Evolutionary conservation across 2,888 invertebrate genomes (phyloP).

Genomic region (Dicycla oo): DNA sequence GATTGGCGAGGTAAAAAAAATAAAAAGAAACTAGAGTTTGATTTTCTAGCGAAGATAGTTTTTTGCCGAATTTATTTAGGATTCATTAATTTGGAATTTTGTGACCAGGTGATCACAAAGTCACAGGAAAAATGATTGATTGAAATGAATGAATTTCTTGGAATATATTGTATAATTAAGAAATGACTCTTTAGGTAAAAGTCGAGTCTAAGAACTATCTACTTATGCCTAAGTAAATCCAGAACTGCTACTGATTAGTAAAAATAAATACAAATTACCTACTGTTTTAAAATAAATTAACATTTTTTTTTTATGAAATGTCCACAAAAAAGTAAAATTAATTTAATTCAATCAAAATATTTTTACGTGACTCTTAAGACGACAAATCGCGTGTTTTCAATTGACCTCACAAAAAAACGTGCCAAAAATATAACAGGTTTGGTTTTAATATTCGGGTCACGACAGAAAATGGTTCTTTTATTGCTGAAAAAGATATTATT

Average conservation of each 20-base stretch:
- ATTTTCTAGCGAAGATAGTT: not conserved
- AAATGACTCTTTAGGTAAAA: too few species aligned
- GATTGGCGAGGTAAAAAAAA: conserved; percentile 4
- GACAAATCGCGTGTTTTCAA: conserved; percentile 36
- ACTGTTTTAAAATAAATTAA: not conserved
- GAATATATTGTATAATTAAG: not conserved
- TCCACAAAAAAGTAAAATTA: not conserved
- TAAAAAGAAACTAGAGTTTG: not conserved
- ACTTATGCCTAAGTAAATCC: not conserved
- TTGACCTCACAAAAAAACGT: conserved; percentile 24
- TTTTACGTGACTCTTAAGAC: conserved; percentile 13
- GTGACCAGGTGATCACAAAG: too few species aligned
- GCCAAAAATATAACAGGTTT: conserved; percentile 12
- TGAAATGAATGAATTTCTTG: too few species aligned
- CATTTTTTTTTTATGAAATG: not conserved
- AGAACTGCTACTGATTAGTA: not conserved
- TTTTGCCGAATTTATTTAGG: not conserved
- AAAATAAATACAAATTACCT: not conserved
- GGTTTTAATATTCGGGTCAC: conserved; percentile 28
- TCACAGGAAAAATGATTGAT: too few species aligned
- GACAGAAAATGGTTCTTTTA: conserved; percentile 33
- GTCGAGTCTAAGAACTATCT: not conserved
- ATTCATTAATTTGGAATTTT: too few species aligned
- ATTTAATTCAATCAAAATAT: conserved; percentile 23
- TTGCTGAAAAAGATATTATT: conserved; percentile 17